Conservation (phyloP, 64 coral and sea anemone genomes). For the Porites lutea region DNA sequence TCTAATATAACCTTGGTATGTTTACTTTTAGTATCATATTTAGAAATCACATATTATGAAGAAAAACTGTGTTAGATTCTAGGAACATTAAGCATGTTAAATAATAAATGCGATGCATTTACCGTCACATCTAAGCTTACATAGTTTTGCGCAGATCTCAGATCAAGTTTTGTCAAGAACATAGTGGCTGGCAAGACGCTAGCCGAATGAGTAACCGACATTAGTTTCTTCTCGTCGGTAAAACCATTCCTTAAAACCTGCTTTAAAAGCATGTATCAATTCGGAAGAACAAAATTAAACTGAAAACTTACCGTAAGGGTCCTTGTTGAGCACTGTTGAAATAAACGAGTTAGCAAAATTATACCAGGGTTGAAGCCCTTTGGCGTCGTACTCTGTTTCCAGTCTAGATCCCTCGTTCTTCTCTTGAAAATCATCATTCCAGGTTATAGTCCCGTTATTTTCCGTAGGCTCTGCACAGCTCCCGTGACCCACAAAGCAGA, state of each 20-base stretch:
- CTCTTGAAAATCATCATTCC: constrained; percentile 11
- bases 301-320: constrained; percentile 73
- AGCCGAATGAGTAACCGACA: no score
- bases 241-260: no score
- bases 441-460: neutral
- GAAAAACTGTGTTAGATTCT: neutral
- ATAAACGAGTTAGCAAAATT: constrained; percentile 68
- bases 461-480: neutral
- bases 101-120: neutral
- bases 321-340: constrained; percentile 82
- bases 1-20: no score
- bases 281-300: neutral
- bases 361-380: constrained; percentile 86
- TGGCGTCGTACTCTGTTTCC: constrained; percentile 60
- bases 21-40: neutral
- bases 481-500: constrained; percentile 1
- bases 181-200: no score
- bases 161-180: no score
- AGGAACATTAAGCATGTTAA: neutral
- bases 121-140: no score
- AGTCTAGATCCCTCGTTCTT: constrained; percentile 2
- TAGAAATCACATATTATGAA: no score
- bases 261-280: no score
- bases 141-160: no score
- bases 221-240: no score